Conservation (phyloP, 2,797 vertebrate species). For the Liasis olivaceus region DNA sequence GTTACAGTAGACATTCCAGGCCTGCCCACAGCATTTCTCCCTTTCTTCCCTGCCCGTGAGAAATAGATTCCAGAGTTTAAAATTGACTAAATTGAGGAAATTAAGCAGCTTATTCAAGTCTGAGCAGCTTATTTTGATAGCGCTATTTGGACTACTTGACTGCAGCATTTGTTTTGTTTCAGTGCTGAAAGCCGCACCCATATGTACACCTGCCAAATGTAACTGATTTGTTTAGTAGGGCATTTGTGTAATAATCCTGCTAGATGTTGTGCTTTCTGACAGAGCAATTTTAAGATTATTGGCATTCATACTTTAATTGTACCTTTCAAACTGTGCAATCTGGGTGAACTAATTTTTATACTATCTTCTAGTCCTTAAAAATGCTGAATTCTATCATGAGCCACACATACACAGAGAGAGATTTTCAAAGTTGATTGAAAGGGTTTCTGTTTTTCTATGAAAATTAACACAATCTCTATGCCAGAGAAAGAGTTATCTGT, state of each 20-base stretch:
- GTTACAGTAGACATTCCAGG: not conserved
- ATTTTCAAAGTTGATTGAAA: slow-evolving; percentile 20
- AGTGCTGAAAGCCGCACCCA: not conserved
- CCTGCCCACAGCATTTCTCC: not conserved
- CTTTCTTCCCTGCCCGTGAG: not conserved
- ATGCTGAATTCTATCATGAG: slow-evolving; percentile 25
- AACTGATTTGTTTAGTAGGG: not conserved
- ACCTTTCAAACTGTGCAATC: not conserved
- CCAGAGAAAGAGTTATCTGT: slow-evolving; percentile 11
- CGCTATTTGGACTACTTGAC: not conserved
- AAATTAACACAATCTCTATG: slow-evolving; percentile 4
- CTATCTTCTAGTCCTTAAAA: not conserved
- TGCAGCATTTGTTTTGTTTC: not conserved
- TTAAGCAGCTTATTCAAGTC: slow-evolving; percentile 24
- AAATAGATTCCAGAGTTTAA: slow-evolving; percentile 5
- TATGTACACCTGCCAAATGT: not conserved
- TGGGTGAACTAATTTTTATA: not conserved
- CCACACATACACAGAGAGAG: rapidly evolving
- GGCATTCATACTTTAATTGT: slow-evolving; percentile 18
- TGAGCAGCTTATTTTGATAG: not conserved
- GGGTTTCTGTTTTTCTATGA: slow-evolving; percentile 10
- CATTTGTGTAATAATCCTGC: not conserved
- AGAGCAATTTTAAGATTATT: not conserved
- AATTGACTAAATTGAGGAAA: slow-evolving; percentile 13
- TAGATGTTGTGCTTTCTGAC: not conserved